Conservation (phyloP, 2,113 vertebrate genomes). For the Zosterops japonicus region DNA sequence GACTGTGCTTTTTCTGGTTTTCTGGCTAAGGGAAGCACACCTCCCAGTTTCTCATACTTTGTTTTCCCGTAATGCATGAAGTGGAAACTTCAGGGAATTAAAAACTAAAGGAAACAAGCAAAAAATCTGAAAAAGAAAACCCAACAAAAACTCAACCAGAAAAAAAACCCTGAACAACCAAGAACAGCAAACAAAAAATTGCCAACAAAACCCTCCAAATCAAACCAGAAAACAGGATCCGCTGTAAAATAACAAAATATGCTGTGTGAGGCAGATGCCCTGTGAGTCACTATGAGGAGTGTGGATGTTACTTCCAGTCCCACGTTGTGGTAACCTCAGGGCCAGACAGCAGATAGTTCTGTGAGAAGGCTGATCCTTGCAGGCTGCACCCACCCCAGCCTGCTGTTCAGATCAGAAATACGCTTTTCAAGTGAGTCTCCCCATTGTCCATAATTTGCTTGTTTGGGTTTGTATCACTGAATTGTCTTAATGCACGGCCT, state of each 20-base stretch:
- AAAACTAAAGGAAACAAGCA: neutral
- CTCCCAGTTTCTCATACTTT: neutral
- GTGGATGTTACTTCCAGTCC: neutral
- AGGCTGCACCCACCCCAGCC: too few species aligned
- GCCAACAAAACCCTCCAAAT: neutral
- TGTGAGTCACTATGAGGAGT: accelerated
- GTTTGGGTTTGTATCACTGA: neutral
- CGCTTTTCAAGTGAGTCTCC: neutral
- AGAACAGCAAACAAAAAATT: neutral
- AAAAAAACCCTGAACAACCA: neutral
- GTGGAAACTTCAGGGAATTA: neutral
- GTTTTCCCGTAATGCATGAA: accelerated
- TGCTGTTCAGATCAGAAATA: neutral
- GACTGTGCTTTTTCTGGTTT: neutral
- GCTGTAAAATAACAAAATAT: neutral
- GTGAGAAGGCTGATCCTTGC: accelerated
- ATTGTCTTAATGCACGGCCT: neutral
- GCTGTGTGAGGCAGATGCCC: neutral
- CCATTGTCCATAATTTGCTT: accelerated
- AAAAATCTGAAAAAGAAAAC: neutral
- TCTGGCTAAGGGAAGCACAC: neutral
- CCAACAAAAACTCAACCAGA: neutral
- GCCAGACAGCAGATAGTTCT: accelerated
- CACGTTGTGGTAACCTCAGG: accelerated
- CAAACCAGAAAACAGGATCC: neutral